Conservation (phyloP, 2,888 invertebrate species). For the Dioctria rufipes region DNA sequence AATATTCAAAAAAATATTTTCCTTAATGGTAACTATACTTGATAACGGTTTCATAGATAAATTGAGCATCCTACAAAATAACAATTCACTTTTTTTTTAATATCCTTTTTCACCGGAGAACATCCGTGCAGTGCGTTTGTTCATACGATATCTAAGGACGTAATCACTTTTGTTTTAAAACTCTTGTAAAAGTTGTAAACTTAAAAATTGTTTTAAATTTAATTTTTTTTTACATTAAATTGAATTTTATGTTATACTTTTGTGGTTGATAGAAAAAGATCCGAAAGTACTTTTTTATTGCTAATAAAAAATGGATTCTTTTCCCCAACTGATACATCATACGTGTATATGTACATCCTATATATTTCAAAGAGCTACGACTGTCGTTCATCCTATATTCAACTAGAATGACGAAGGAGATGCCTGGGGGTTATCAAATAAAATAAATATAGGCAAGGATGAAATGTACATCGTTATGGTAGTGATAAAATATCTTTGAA, state of each 20-base stretch:
- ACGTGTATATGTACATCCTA: background rate
- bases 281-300: conserved; percentile 28
- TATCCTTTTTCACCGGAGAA: too few species aligned
- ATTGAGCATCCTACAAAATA: too few species aligned
- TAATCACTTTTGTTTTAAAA: too few species aligned
- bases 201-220: background rate
- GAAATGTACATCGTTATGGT: conserved; percentile 17
- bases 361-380: background rate
- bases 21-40: too few species aligned
- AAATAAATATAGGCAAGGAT: conserved; percentile 34
- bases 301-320: conserved; percentile 29
- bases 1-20: too few species aligned
- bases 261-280: conserved; percentile 2
- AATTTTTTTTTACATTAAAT: background rate
- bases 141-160: too few species aligned
- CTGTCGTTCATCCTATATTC: background rate
- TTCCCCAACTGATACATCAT: too few species aligned
- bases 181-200: background rate
- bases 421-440: conserved; percentile 28
- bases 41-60: too few species aligned
- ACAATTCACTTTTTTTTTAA: too few species aligned
- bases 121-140: too few species aligned
- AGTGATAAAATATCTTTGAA: conserved; percentile 17
- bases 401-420: background rate
- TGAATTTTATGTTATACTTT: conserved; percentile 3